Evolutionary conservation across 2,797 vertebrate species (phyloP).

Genomic region (Rhyacichthys aspro): DNA sequence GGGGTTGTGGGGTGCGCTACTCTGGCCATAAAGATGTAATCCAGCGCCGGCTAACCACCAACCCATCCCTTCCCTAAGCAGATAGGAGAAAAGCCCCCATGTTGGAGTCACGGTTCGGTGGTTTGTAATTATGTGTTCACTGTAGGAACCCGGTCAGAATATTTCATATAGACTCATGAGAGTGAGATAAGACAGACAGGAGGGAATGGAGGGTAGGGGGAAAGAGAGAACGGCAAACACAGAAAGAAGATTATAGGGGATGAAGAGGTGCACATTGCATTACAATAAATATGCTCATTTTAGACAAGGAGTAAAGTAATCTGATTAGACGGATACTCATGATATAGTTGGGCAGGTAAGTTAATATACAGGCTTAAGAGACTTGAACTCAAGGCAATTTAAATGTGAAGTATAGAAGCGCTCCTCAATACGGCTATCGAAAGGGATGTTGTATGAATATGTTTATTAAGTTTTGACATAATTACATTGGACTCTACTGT

Average conservation of each 20-base stretch:
- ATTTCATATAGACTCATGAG: constrained; percentile 64
- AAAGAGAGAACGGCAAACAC: constrained; percentile 16
- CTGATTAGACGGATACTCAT: background rate
- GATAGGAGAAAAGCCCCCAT: constrained; percentile 60
- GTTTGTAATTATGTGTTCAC: constrained; percentile 73
- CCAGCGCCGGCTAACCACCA: constrained; percentile 19
- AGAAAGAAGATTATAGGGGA: background rate
- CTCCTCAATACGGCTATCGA: too few relatives aligned
- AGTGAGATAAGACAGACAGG: constrained; percentile 45
- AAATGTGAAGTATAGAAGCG: too few relatives aligned
- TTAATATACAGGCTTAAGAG: too few relatives aligned
- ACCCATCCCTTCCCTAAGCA: constrained; percentile 38
- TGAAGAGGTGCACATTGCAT: constrained; percentile 6
- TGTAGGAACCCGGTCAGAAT: constrained; percentile 58
- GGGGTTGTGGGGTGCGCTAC: constrained; percentile 12
- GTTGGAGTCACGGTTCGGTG: constrained; percentile 63
- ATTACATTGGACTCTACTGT: too few relatives aligned
- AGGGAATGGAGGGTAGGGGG: constrained; percentile 24
- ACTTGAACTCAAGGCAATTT: too few relatives aligned
- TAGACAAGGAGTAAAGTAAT: background rate
- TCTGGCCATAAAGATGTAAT: constrained; percentile 65
- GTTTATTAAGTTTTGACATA: too few relatives aligned
- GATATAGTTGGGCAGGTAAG: too few relatives aligned
- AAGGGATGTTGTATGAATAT: too few relatives aligned
- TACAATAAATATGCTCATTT: constrained; percentile 4